Conservation (phyloP, 2,113 vertebrate genomes). For the Agapornis roseicollis region DNA sequence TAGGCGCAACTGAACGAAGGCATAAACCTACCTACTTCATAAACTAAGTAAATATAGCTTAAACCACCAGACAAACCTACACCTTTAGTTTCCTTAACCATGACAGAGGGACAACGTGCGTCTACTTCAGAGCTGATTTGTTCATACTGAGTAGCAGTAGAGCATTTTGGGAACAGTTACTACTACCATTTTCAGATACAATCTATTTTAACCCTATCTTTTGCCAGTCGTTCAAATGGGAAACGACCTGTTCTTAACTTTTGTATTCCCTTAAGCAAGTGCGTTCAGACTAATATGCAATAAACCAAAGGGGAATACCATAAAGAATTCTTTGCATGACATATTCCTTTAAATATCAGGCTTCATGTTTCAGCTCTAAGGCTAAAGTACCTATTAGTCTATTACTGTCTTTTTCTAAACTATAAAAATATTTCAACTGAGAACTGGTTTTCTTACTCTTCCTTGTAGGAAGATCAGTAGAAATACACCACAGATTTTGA, state of each 20-base stretch:
- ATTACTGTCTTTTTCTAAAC: neutral
- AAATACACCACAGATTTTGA: constrained; percentile 3
- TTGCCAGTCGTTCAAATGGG: neutral
- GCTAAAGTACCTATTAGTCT: neutral
- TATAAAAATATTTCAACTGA: constrained; percentile 7
- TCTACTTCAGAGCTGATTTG: neutral
- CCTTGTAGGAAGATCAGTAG: neutral
- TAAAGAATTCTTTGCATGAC: neutral
- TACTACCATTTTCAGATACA: neutral
- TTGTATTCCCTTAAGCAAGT: neutral
- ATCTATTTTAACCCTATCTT: neutral
- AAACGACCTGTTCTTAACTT: neutral
- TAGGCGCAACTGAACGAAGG: neutral
- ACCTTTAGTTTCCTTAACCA: neutral
- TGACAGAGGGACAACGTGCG: neutral
- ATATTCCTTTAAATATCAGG: neutral
- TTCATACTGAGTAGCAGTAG: neutral
- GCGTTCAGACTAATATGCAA: neutral
- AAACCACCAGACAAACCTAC: neutral
- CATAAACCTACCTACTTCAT: neutral
- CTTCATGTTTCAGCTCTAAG: neutral
- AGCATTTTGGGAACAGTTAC: neutral
- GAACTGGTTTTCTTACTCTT: constrained; percentile 21
- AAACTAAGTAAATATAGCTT: neutral
- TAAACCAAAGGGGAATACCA: neutral